Percentiles rank a stretch among this genome's conserved stretches.
These are phyloP conservation scores for Crocodylus rhombifer DNA, from an alignment of 2,797 vertebrate genomes.

Conservation along the genomic window DNA sequence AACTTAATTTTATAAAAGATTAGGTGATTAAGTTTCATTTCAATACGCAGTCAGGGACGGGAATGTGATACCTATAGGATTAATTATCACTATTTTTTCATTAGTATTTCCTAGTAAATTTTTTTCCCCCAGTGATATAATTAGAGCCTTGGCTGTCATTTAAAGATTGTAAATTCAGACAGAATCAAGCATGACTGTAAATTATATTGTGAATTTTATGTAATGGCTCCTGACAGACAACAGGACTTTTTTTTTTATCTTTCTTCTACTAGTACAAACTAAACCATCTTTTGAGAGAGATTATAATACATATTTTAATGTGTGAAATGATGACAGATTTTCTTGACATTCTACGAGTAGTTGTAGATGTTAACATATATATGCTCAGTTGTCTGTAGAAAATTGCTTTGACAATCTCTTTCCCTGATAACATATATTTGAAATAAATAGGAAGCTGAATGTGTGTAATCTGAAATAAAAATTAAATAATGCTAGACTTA, in stretches of 20 bases:
- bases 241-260: not conserved
- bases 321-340: not conserved
- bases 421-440: not conserved
- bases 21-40: slow-evolving; percentile 22
- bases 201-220: not conserved
- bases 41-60: not conserved
- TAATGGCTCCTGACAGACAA: slow-evolving; percentile 2
- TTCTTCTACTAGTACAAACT: not conserved
- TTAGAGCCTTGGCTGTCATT: slow-evolving; percentile 11
- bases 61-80: not conserved
- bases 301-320: not conserved
- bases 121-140: not conserved
- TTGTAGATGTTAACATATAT: not conserved
- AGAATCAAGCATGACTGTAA: not conserved
- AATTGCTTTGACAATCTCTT: not conserved
- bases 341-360: not conserved
- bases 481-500: not conserved
- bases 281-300: not conserved
- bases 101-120: slow-evolving; percentile 29
- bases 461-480: not conserved
- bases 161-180: slow-evolving; percentile 28
- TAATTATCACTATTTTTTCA: slow-evolving; percentile 38
- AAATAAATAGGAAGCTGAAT: not conserved
- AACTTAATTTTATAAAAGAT: not conserved
- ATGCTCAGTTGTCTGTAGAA: not conserved